Percentiles rank a stretch among this genome's conserved stretches.
phyloP scores from a whole-genome alignment of 2,797 vertebrate species.

The Crocidura indochinensis region DNA sequence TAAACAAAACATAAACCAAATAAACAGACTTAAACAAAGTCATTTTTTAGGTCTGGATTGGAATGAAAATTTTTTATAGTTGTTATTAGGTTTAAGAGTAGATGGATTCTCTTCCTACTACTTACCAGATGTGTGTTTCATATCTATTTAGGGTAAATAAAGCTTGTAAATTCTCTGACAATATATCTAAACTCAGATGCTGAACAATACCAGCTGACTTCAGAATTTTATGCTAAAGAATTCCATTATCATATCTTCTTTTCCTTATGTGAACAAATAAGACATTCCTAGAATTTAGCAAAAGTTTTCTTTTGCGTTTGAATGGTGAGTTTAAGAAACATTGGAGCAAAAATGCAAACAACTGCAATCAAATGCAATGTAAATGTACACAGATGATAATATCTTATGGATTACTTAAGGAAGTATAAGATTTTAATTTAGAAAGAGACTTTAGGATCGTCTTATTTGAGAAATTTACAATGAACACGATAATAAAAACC shows the following conservation, averaged over 20 bases:
- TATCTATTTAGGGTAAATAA: neutral
- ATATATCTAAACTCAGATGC: neutral
- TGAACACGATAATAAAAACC: neutral
- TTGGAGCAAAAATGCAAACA: neutral
- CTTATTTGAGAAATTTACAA: neutral
- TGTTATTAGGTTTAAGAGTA: neutral
- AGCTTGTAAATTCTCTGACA: neutral
- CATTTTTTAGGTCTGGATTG: neutral
- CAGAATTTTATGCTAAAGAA: neutral
- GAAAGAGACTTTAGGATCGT: neutral
- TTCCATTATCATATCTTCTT: neutral
- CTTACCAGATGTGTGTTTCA: neutral
- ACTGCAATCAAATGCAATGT: neutral
- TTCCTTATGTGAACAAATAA: neutral
- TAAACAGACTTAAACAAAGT: neutral
- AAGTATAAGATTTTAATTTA: conserved; percentile 33
- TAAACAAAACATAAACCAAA: no score
- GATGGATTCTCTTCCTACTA: neutral
- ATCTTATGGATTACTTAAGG: conserved; percentile 1
- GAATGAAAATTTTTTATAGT: neutral
- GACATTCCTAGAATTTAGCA: neutral
- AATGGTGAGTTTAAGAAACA: conserved; percentile 13
- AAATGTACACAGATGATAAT: neutral
- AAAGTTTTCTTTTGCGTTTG: neutral
- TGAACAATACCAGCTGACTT: neutral